phyloP scores from a whole-genome alignment of 2,797 vertebrate genomes.

The Rhinogobio ventralis region DNA sequence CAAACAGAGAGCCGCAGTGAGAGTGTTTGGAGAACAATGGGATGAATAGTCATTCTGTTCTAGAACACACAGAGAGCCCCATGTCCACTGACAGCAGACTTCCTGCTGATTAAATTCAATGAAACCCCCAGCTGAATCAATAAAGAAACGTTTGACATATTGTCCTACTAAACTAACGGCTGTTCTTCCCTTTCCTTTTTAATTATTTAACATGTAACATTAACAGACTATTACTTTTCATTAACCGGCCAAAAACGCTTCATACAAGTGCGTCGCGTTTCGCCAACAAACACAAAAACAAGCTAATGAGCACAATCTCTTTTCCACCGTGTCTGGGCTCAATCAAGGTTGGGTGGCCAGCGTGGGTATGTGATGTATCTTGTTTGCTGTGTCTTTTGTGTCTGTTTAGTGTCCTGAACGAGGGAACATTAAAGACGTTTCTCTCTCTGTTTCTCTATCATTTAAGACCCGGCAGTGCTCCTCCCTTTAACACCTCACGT shows the following conservation, averaged over 20 bases:
- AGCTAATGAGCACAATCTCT: not conserved
- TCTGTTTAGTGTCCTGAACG: constrained; percentile 53
- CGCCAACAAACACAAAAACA: constrained; percentile 9
- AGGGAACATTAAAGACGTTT: constrained; percentile 57
- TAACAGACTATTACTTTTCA: constrained; percentile 19
- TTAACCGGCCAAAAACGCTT: not conserved
- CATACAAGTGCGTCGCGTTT: not conserved
- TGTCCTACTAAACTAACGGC: constrained; percentile 46
- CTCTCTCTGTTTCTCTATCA: constrained; percentile 45
- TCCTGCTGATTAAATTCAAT: constrained; percentile 60
- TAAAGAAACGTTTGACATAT: constrained; percentile 39
- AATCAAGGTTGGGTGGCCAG: constrained; percentile 27
- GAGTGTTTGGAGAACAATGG: constrained; percentile 59
- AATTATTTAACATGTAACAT: not conserved
- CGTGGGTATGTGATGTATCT: constrained; percentile 6
- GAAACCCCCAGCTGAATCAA: constrained; percentile 62
- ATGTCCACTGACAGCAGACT: constrained; percentile 49
- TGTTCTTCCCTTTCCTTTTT: constrained; percentile 17
- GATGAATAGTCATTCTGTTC: constrained; percentile 52
- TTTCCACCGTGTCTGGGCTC: not conserved
- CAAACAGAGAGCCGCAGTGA: constrained; percentile 52
- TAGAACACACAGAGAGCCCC: constrained; percentile 56
- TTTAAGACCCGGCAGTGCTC: constrained; percentile 48
- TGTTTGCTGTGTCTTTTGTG: constrained; percentile 46
- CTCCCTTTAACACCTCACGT: constrained; percentile 64